Base-by-base conservation (phyloP, 1,140 invertebrate genomes). In the Chelonus insularis region DNA sequence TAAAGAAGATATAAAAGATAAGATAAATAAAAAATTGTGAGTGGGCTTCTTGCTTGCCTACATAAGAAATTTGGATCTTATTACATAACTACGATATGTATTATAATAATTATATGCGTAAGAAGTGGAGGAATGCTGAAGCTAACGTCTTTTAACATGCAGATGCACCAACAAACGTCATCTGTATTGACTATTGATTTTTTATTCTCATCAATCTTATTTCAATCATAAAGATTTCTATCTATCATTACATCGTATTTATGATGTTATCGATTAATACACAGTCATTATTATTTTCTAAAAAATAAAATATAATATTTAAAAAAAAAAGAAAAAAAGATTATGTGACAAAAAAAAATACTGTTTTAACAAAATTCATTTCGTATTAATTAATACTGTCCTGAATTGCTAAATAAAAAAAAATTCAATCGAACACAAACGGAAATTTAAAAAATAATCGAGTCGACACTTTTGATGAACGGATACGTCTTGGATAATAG, bases 11-110 rank as follows among this genome's bases (percentile, higher is more conserved):
- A n/a, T 51, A 60, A 66, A 62, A 55, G 60, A 64, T 60, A 51
- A 12, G 1, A 48, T 29, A 61, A 64, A 62, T n/a, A n/a, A 55
- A 63, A 61, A 64, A 50, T 65, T 57, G 67, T 57, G 60, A 60
- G 63, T 71, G 70, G 62, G 69, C 70, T 73, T 72, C 63, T 71
- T 68, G 66, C 67, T 69, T 74, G 68, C 70, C 66, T 72, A 69
- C 62, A 59, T 71, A 62, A 57, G 34, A 36, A 45, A 63, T 72
- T 68, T 70, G 48, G 64, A 73, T 69, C 68, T 72, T 68, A 71
- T 70, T 71, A 66, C 68, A 58, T 73, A 68, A 73, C 56, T 72
- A 68, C 50, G 63, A 67, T 72, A 72, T 71, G 68, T 71, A 72
- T 70, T 61, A 69, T 70, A 69, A 62, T 64, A 64, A 65, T 62